Base-by-base conservation (phyloP, 2,888 invertebrate species). In the Parapristionchus giblindavisi region DNA sequence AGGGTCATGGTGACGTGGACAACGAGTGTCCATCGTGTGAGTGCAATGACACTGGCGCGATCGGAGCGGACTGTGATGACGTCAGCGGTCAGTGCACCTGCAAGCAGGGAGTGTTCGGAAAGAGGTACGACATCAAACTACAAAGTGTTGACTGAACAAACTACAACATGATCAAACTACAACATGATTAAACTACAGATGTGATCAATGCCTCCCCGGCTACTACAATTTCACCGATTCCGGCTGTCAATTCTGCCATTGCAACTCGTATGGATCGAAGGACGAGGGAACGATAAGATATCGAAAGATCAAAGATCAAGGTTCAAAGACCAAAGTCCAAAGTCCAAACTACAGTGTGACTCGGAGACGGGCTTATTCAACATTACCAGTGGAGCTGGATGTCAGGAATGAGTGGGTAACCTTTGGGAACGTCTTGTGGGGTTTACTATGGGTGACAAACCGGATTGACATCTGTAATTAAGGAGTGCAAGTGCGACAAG, bases 21-120 rank as follows among this genome's bases (percentile, higher is more conserved):
- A 92, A 92, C 5, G 93, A 93, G 38, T 97, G 96, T 88, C 91
- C 92, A 1, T 89, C 92, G 24, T 95, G 97, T 89, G 92, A 87
- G 74, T 90, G 90, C 84, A 85, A 87, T 78, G 76, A 79, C 21
- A 83, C 32, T 24, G 74, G 74, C 24, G 51, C 74, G 38, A 61
- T 74, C 40, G 65, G 74, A 21, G 36, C 81, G 65, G 80, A 79
- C 54, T 75, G 83, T 11, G 88, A 88, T 80, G 83, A 88, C 78
- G 83, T 87, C 52, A 85, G 86, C 24, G 90, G 90, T 1, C 89
- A 89, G 81, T 90, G 90, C 82, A 81, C 80, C 32, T 90, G 90
- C 84, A 88, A 88, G 75, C 84, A 85, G 48, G 89, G 89, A 36
- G 88, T 90, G 14, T 87, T 86, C 77, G 90, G 90, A 48, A 85